Evolutionary conservation across 2,113 vertebrate species (phyloP), one percentile per base, ranked within the genome.

Genomic region (Ameiurus melas): DNA sequence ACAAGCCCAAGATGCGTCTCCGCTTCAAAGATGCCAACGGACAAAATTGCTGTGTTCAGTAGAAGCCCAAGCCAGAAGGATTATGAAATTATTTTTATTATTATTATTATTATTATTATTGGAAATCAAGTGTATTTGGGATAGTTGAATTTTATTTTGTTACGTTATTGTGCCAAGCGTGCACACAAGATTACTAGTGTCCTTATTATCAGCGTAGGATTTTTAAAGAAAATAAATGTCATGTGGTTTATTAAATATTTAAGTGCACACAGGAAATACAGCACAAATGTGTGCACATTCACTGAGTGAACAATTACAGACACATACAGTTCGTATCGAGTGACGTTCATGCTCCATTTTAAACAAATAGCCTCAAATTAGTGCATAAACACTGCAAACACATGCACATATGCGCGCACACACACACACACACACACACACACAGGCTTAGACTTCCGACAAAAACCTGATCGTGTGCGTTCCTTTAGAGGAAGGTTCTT

Each of bases 1-100:
- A 99, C 96, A 97, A 98, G 87, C 96, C 98, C 90, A 99, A 98
- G 95, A 97, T 99, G 95, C 94, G 98, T 92, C 95, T 99, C 92
- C 97, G 97, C 94, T 97, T 96, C 95, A 97, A 96, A 95, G 97
- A 99, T 70, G 94, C 96, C 95, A 99, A 98, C 53, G 97, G 97
- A 79, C 97, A 97, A 94, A 94, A 91, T 93, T 98, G 98, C 95
- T 97, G 96, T 91, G 1, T 90, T 85, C 91, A 92, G 86, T 92
- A 91, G 62, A 83, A 75, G 51, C 58, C 17, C 27, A 19, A 30
- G 39, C 12, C 39, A 80, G n/a, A 83, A 86, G 25, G 5, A 71
- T 62, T 7, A 47, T 27, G 17, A 51, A 62, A 70, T 12, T 8
- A 51, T 7, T 57, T 10, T 57, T 36, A 30, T 80, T 30, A 30